Conservation (phyloP, 2,888 invertebrate species). For the Strigamia crassipes region DNA sequence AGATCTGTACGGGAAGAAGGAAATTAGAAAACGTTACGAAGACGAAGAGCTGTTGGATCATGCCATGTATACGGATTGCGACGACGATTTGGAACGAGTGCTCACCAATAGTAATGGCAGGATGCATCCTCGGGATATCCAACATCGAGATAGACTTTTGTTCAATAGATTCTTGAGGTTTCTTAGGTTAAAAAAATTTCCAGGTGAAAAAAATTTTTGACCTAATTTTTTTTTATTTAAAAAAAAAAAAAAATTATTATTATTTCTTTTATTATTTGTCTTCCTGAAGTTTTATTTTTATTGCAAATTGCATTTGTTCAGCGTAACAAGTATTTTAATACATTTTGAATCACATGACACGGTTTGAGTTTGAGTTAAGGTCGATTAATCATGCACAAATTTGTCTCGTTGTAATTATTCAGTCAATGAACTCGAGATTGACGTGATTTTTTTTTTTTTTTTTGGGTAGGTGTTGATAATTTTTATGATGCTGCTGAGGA, state of each 20-base stretch:
- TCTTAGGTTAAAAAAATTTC: neutral
- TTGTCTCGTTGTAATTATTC: neutral
- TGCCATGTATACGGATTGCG: constrained; percentile 43
- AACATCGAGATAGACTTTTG: neutral
- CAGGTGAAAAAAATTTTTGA: neutral
- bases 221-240: neutral
- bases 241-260: too few species aligned
- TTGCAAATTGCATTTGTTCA: too few species aligned
- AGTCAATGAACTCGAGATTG: neutral
- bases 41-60: constrained; percentile 39
- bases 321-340: too few species aligned
- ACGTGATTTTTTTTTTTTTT: neutral
- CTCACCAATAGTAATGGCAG: neutral
- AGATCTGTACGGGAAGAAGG: constrained; percentile 11
- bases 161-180: neutral
- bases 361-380: neutral
- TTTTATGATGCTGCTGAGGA: constrained; percentile 50
- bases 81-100: constrained; percentile 45
- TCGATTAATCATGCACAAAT: constrained; percentile 10
- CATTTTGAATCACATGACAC: too few species aligned
- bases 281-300: too few species aligned
- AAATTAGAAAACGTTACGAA: neutral
- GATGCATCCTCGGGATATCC: neutral
- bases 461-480: constrained; percentile 44
- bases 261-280: too few species aligned